Base-by-base conservation (phyloP, 2,888 invertebrate genomes). In the Torymus tubicola region DNA sequence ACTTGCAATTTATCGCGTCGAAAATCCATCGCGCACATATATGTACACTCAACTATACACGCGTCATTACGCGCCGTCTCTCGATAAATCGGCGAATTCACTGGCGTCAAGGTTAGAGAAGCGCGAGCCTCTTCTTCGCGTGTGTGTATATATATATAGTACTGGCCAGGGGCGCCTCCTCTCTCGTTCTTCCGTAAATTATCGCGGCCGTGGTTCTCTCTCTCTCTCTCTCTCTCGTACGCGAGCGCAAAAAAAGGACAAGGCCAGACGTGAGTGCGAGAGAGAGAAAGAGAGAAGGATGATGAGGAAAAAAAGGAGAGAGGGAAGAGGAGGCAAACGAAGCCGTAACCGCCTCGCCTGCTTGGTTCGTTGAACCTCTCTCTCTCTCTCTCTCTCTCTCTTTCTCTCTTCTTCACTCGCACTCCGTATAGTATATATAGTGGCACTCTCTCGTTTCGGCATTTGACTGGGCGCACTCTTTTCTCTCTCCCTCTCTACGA, bases 371-470 rank as follows among this genome's bases (percentile, higher is more conserved):
- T 31, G 31, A 31, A 31, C 31, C 31, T 31, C 31, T 8, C 31
- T 31, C 31, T 31, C 31, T 2, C 2, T 64, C 3, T 52, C 53
- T n/a, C 55, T n/a, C n/a, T n/a, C n/a, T n/a, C n/a, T n/a, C n/a
- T n/a, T n/a, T n/a, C n/a, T n/a, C n/a, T n/a, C n/a, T n/a, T 69
- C 65, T 72, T 72, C 75, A 60, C 64, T 80, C 83, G 84, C 81
- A 85, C 89, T 88, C 87, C 89, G 86, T 88, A 65, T 69, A 21
- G 16, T 82, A 84, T 86, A 85, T 86, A 86, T 85, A 61, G 58
- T 85, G 86, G 86, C 86, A 85, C 86, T 86, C 84, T 84, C 85
- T 55, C 86, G 87, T 89, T 89, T 88, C 87, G 86, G 88, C 88
- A 89, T 90, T 89, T 89, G 89, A 90, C 89, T 89, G 89, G 50